phyloP scores from a whole-genome alignment of 2,113 vertebrate genomes.

The Cololabis saira region DNA sequence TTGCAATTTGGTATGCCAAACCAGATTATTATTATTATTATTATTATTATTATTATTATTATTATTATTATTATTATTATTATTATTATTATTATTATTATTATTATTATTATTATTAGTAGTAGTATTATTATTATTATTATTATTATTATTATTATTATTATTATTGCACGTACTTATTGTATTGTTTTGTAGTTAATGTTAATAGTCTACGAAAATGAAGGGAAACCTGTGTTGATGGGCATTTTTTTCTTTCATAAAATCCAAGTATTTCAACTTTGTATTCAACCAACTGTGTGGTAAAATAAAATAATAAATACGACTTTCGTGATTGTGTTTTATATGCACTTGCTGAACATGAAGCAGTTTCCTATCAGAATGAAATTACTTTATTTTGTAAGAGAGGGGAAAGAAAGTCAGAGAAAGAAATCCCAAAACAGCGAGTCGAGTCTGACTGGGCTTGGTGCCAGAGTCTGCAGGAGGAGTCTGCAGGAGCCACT shows the following conservation, averaged over 20 bases:
- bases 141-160: constrained; percentile 57
- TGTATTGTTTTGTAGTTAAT: constrained; percentile 74
- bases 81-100: constrained; percentile 65
- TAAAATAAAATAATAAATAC: constrained; percentile 72
- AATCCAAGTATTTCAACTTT: constrained; percentile 73
- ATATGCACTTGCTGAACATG: not conserved
- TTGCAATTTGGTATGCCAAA: not conserved
- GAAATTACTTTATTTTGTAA: no score
- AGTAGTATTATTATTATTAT: constrained; percentile 54
- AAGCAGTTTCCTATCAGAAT: not conserved
- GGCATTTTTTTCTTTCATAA: constrained; percentile 50
- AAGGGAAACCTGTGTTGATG: constrained; percentile 63
- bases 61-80: constrained; percentile 58
- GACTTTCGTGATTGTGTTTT: constrained; percentile 32
- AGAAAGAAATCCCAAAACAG: not conserved
- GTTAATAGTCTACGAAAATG: constrained; percentile 62
- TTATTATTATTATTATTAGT: constrained; percentile 66
- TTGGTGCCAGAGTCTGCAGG: constrained; percentile 52
- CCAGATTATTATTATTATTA: constrained; percentile 37
- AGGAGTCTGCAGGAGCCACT: constrained; percentile 59
- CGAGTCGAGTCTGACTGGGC: constrained; percentile 8
- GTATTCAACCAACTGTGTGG: constrained; percentile 77
- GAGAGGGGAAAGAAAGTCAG: not conserved
- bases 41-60: no score
- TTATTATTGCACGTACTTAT: constrained; percentile 74